Evolutionary conservation across 2,113 vertebrate genomes (phyloP), one percentile per base, ranked within the genome.

Genomic region (Xenopus laevis): DNA sequence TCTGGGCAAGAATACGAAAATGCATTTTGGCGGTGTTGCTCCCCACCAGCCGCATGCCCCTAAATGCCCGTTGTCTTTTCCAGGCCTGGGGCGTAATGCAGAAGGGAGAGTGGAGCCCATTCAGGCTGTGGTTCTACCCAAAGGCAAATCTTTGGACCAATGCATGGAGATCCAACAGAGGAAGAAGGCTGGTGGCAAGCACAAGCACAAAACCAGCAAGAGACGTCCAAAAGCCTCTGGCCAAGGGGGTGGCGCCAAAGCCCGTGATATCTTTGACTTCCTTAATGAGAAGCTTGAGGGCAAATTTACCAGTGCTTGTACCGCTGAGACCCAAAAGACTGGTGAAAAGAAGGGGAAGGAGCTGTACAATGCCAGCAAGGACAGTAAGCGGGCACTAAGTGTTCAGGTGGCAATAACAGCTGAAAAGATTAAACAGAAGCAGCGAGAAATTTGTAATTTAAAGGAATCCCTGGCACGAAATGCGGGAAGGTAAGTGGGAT

Each of bases 41-140:
- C 33, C 6, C 33, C 2, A 7, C 6, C 33, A 40, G 6, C 15
- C 12, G 1, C 47, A 50, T 50, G 47, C 12, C 15, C 47, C 47
- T 50, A 50, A 47, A 13, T n/a, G 17, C 53, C 2, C 0, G 20
- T 21, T 75, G 47, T 20, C 59, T 8, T 5, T 63, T 72, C 71
- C 79, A 98, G 97, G 97, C 62, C 83, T 99, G 60, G 97, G 97
- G 64, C 94, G 93, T 79, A 89, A 86, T 0, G 85, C 87, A 0
- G 92, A 98, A 6, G 96, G 96, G 58, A 90, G 95, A 2, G 91
- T 99, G 60, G 97, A 99, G 80, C 97, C 97, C 0, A 86, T 99
- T 77, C 91, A 89, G 71, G 93, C 95, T 0, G 89, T 97, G 66
- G 88, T 98, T 16, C 83, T 98, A 4, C 95, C 96, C 0, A 93